These are phyloP conservation scores for Chiloscyllium punctatum DNA, from an alignment of 2,797 vertebrate species.

Conservation along the genomic window DNA sequence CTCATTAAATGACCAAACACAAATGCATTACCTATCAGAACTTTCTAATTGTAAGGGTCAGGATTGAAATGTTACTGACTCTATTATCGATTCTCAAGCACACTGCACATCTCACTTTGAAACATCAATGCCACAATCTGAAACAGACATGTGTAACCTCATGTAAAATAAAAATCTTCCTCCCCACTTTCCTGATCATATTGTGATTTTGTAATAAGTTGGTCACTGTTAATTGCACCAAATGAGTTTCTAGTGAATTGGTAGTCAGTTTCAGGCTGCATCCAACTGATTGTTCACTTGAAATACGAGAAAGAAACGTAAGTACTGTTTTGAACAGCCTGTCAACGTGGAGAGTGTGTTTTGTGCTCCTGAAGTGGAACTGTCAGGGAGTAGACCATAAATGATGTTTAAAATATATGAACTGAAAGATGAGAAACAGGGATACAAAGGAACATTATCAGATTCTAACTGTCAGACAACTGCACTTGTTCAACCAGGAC, in stretches of 20 bases:
- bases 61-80: neutral
- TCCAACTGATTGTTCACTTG: neutral
- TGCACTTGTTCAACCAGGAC: neutral
- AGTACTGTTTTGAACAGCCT: neutral
- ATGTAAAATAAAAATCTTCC: neutral
- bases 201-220: no score
- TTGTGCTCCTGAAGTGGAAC: neutral
- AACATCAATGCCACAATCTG: neutral
- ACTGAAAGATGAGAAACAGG: neutral
- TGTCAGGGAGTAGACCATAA: neutral
- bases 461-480: neutral
- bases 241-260: neutral
- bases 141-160: neutral
- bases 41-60: neutral
- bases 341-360: neutral
- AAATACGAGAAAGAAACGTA: neutral
- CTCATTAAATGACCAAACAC: neutral
- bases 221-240: neutral
- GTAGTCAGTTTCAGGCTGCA: neutral
- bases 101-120: neutral
- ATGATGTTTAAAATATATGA: neutral
- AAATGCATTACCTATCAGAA: neutral
- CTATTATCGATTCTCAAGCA: neutral
- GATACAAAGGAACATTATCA: neutral
- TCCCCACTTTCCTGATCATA: neutral